phyloP scores from a whole-genome alignment of 2,888 invertebrate species.

The Agelastica alni region DNA sequence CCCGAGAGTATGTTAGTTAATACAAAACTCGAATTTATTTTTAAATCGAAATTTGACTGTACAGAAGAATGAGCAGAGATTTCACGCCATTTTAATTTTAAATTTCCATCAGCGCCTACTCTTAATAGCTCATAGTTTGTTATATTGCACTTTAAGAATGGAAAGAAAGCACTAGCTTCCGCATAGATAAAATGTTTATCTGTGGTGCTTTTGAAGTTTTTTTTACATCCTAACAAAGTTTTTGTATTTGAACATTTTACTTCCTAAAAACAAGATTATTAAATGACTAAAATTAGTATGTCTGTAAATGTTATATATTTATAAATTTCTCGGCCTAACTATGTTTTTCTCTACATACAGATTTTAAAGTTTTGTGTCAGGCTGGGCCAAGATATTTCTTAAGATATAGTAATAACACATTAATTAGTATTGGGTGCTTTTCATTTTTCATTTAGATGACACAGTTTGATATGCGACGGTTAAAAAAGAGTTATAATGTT shows the following conservation, averaged over 20 bases:
- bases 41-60: conserved; percentile 24
- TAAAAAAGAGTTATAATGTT: no score
- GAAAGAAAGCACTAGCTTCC: conserved; percentile 33
- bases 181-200: conserved; percentile 14
- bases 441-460: no score
- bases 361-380: no score
- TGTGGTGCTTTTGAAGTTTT: conserved; percentile 15
- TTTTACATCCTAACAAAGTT: conserved; percentile 32
- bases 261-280: conserved; percentile 18
- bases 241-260: conserved; percentile 35
- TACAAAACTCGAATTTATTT: conserved; percentile 25
- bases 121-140: conserved; percentile 28
- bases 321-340: no score
- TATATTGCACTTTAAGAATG: conserved; percentile 31
- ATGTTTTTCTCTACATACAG: no score
- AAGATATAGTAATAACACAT: no score
- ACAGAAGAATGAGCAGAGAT: conserved; percentile 27
- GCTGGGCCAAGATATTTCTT: no score
- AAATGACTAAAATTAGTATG: no score
- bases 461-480: no score
- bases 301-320: no score
- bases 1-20: conserved; percentile 32
- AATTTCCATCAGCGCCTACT: conserved; percentile 9
- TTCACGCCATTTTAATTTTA: conserved; percentile 24
- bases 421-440: no score